These are phyloP conservation scores for Heliocidaris tuberculata DNA, from an alignment of 35 echinoderm and acorn worm species.

Conservation along the genomic window DNA sequence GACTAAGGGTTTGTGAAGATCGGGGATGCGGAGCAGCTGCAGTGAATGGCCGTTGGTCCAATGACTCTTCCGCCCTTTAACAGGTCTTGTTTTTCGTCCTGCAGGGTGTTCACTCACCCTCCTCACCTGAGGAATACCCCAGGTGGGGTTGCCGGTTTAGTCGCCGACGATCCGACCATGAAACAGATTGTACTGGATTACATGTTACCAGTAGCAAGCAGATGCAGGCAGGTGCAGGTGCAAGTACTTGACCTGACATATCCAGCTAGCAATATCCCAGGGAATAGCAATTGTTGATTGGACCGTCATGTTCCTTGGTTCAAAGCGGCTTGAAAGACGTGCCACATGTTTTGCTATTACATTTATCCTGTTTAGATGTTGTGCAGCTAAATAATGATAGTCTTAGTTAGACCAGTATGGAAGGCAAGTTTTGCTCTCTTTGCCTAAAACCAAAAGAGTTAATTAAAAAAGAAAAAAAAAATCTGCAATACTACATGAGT, in stretches of 20 bases:
- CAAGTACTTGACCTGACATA: neutral
- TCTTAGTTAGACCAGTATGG: too few species aligned
- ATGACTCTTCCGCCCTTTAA: neutral
- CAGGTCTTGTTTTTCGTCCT: neutral
- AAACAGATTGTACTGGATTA: neutral
- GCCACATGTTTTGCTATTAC: too few species aligned
- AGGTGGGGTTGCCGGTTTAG: constrained; percentile 6
- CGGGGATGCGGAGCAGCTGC: constrained; percentile 17
- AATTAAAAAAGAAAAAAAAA: neutral
- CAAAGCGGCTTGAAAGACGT: too few species aligned
- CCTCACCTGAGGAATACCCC: neutral
- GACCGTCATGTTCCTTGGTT: too few species aligned
- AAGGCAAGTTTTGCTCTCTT: too few species aligned
- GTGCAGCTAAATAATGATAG: too few species aligned
- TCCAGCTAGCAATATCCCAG: neutral
- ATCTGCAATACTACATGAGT: neutral
- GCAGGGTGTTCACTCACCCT: neutral
- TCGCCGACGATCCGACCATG: constrained; percentile 6
- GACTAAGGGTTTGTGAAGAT: constrained; percentile 9
- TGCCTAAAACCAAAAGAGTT: too few species aligned
- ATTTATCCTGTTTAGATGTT: too few species aligned
- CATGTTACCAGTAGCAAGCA: constrained; percentile 8
- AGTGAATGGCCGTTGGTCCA: neutral
- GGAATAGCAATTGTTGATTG: too few species aligned
- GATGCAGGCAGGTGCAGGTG: too few species aligned